These are phyloP conservation scores for Chelonus formosanus DNA, from an alignment of 2,888 invertebrate species.

Conservation along the genomic window DNA sequence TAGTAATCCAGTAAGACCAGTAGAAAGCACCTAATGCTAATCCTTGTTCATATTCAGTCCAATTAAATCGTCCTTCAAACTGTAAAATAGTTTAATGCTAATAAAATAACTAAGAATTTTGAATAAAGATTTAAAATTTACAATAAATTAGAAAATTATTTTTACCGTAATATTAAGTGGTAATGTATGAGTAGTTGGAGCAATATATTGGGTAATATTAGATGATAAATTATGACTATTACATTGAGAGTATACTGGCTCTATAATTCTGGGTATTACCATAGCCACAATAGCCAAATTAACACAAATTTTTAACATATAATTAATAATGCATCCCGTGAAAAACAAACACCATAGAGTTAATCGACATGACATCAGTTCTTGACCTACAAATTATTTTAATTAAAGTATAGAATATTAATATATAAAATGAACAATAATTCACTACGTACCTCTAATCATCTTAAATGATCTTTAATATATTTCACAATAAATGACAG, in stretches of 20 bases:
- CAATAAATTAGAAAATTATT: neutral
- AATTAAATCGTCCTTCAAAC: slow-evolving; percentile 62
- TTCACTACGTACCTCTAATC: no score
- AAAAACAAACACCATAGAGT: slow-evolving; percentile 72
- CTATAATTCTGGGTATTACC: slow-evolving; percentile 56
- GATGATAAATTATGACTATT: slow-evolving; percentile 33
- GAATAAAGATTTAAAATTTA: neutral
- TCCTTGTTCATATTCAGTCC: slow-evolving; percentile 72
- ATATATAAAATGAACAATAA: no score
- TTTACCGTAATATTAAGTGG: slow-evolving; percentile 9
- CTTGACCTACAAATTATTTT: slow-evolving; percentile 34
- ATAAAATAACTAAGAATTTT: neutral
- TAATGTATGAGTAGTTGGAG: slow-evolving; percentile 2
- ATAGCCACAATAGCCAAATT: slow-evolving; percentile 74
- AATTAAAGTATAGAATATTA: neutral
- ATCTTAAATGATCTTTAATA: no score
- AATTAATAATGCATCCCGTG: slow-evolving; percentile 73
- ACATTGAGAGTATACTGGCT: slow-evolving; percentile 38
- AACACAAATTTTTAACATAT: slow-evolving; percentile 73
- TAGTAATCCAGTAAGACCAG: slow-evolving; percentile 75
- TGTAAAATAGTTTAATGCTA: slow-evolving; percentile 11
- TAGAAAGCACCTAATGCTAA: slow-evolving; percentile 74
- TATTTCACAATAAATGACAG: no score
- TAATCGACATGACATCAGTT: slow-evolving; percentile 49
- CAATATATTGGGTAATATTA: slow-evolving; percentile 11